Percentiles rank a stretch among this genome's conserved stretches.
Conservation (phyloP, 2,113 vertebrate species). For the Oncorhynchus gorbuscha region DNA sequence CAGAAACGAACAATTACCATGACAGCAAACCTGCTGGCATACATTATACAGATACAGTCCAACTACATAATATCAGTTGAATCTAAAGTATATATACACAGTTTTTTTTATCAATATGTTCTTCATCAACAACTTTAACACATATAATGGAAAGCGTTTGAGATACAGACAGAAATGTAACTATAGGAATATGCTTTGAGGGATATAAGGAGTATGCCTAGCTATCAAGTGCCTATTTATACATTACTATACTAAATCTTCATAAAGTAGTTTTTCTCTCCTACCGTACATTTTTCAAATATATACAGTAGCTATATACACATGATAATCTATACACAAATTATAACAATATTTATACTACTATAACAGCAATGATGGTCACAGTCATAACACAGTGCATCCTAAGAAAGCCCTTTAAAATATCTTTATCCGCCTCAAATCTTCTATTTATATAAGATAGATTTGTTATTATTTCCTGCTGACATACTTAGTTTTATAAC, state of each 20-base stretch:
- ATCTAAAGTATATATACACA: conserved; percentile 66
- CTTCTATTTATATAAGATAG: conserved; percentile 65
- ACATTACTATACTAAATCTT: conserved; percentile 69
- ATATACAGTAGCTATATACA: conserved; percentile 69
- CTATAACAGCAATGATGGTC: conserved; percentile 58
- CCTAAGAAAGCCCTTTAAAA: conserved; percentile 72
- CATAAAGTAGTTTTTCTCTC: conserved; percentile 67
- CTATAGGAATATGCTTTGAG: conserved; percentile 64
- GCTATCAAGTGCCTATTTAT: conserved; percentile 82
- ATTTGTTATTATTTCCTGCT: conserved; percentile 60
- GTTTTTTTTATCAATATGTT: conserved; percentile 21
- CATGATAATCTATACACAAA: conserved; percentile 61
- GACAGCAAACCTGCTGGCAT: conserved; percentile 36
- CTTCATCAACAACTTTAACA: conserved; percentile 42
- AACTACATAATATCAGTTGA: background rate
- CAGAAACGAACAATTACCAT: conserved; percentile 40
- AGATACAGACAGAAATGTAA: conserved; percentile 61
- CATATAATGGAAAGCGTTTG: conserved; percentile 62
- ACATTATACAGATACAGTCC: background rate
- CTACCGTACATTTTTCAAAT: conserved; percentile 60
- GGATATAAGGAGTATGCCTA: conserved; percentile 72
- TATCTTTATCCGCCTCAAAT: conserved; percentile 46
- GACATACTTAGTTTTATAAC: conserved; percentile 41
- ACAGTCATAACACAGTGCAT: conserved; percentile 56
- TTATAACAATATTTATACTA: conserved; percentile 69